Evolutionary conservation across 2,113 vertebrate species (phyloP), one percentile per base, ranked within the genome.

Genomic region (Psittacus erithacus): DNA sequence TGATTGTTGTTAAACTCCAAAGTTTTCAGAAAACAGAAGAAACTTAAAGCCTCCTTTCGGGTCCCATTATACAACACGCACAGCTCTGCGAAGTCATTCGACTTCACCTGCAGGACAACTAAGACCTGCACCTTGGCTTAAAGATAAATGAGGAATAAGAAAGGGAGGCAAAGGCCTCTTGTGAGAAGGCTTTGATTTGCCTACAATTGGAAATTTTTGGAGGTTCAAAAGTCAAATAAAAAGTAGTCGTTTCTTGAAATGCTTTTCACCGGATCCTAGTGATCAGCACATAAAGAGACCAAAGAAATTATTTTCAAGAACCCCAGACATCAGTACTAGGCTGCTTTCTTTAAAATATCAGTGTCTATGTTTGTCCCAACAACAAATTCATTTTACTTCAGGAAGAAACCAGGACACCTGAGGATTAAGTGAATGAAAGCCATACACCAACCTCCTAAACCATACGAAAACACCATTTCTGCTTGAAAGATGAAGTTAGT

Each of bases 381-480:
- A 59, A n/a, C 57, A 78, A 80, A 69, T 41, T 29, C 7, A 57
- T 78, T 78, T 70, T 22, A 81, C 67, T 55, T 67, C 55, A 88
- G 49, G 35, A 85, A 83, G 59, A 82, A 95, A 88, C 19, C 52
- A 43, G 75, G 82, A 82, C 87, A 92, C 59, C 63, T 86, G 63
- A 86, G 68, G 76, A 93, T 88, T 77, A 92, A 68, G 46, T 59
- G n/a, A 94, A 92, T 25, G 27, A 81, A 93, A 92, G 64, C 41
- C 59, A 67, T 33, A 77, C 17, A 67, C 22, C 60, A 74, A 14
- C 35, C 25, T 70, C 80, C 90, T 76, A 80, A 92, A 94, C n/a
- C 86, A 8, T 11, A 76, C 49, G 17, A 65, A 50, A 85, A 76
- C 29, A 46, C 17, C 27, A 13, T 50, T 86, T 64, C 41, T 74